Evolutionary conservation across 2,888 invertebrate genomes (phyloP).

Genomic region (Ypsolopha sequella): DNA sequence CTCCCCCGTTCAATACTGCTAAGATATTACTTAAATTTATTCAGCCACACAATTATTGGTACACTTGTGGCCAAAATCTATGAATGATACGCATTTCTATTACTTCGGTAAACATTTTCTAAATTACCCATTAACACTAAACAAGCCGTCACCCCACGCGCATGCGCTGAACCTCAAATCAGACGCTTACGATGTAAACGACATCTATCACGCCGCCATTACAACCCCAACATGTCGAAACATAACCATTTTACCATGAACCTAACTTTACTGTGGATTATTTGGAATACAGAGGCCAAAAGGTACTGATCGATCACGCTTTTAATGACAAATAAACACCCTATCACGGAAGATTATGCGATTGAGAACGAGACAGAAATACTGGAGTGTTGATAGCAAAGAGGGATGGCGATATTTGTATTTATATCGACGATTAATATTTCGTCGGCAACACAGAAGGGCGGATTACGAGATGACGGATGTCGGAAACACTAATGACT

Average conservation of each 20-base stretch:
- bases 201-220: background rate
- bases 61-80: too few species aligned
- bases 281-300: slow-evolving; percentile 6
- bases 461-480: slow-evolving; percentile 34
- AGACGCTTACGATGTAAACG: background rate
- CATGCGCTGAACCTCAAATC: background rate
- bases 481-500: slow-evolving; percentile 34
- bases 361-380: slow-evolving; percentile 32
- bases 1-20: too few species aligned
- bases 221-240: background rate
- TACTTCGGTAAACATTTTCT: background rate
- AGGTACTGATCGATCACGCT: slow-evolving; percentile 7
- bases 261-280: background rate
- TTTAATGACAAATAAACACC: slow-evolving; percentile 21
- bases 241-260: background rate
- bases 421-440: slow-evolving; percentile 1
- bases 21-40: too few species aligned
- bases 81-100: too few species aligned
- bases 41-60: too few species aligned
- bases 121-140: background rate
- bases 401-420: slow-evolving; percentile 18
- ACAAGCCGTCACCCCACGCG: background rate
- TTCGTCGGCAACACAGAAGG: slow-evolving; percentile 8
- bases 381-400: slow-evolving; percentile 12
- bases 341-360: slow-evolving; percentile 21